Conservation (phyloP, 2,113 vertebrate genomes). For the Seriola quinqueradiata region DNA sequence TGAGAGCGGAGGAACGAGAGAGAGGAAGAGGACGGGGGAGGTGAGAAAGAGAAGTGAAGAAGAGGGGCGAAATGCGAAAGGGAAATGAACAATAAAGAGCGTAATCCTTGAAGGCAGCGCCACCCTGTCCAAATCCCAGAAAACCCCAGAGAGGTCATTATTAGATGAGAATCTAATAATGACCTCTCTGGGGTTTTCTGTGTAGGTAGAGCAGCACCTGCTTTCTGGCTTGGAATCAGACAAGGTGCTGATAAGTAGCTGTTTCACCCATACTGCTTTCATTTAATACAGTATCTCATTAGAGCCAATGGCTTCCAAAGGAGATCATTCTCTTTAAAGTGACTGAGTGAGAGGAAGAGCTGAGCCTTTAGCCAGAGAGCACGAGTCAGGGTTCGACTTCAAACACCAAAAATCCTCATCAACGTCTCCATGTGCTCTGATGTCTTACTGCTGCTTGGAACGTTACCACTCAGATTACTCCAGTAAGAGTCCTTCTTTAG, state of each 20-base stretch:
- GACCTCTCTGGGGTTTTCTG: not conserved
- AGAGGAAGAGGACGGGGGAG: not conserved
- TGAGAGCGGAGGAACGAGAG: not conserved
- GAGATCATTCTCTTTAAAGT: not conserved
- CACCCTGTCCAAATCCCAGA: not conserved
- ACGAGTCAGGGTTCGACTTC: too few species aligned
- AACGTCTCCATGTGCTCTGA: accelerated
- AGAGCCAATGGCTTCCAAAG: not conserved
- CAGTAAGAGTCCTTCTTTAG: not conserved
- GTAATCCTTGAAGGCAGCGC: conserved; percentile 3
- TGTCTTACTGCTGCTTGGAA: not conserved
- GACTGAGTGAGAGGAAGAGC: not conserved
- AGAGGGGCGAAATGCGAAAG: not conserved
- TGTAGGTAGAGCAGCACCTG: conserved; percentile 20
- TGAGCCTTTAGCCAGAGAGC: too few species aligned
- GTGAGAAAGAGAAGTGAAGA: not conserved
- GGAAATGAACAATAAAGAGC: not conserved
- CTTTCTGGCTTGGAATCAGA: conserved; percentile 3
- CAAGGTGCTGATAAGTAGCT: conserved; percentile 1
- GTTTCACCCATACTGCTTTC: conserved; percentile 9
- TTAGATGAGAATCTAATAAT: too few species aligned
- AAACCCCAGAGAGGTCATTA: too few species aligned
- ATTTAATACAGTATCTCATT: conserved; percentile 19
- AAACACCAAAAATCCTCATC: not conserved
- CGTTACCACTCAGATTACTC: not conserved